Conservation (phyloP, 2,113 vertebrate genomes). For the Murina feae region DNA sequence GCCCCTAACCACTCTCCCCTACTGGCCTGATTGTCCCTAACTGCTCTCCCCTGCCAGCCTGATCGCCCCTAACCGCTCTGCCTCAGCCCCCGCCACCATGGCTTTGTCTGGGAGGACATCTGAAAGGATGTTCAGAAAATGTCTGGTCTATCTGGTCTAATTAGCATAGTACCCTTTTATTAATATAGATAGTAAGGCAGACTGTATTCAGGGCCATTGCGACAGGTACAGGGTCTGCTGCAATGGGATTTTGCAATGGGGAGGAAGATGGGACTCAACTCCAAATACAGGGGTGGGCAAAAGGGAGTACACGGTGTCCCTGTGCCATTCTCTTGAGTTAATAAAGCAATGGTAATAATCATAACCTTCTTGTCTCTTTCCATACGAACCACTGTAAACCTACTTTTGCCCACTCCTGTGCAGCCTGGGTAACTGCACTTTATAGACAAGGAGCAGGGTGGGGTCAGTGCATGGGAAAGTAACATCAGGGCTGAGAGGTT, state of each 20-base stretch:
- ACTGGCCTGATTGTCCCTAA: no score
- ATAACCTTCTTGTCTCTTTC: not conserved
- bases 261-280: not conserved
- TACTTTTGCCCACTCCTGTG: not conserved
- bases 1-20: no score
- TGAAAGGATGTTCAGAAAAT: no score
- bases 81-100: no score
- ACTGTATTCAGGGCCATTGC: not conserved
- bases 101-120: no score
- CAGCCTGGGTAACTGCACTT: not conserved
- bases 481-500: not conserved
- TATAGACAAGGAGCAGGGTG: not conserved
- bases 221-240: fast-evolving
- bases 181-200: not conserved
- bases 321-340: not conserved
- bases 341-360: not conserved
- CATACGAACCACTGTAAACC: not conserved
- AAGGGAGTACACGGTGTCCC: not conserved
- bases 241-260: not conserved
- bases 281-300: not conserved
- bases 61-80: no score
- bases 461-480: not conserved
- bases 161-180: no score
- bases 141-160: no score
- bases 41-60: no score